phyloP scores from a whole-genome alignment of 2,888 invertebrate genomes.

The Gasteruption jaculator region DNA sequence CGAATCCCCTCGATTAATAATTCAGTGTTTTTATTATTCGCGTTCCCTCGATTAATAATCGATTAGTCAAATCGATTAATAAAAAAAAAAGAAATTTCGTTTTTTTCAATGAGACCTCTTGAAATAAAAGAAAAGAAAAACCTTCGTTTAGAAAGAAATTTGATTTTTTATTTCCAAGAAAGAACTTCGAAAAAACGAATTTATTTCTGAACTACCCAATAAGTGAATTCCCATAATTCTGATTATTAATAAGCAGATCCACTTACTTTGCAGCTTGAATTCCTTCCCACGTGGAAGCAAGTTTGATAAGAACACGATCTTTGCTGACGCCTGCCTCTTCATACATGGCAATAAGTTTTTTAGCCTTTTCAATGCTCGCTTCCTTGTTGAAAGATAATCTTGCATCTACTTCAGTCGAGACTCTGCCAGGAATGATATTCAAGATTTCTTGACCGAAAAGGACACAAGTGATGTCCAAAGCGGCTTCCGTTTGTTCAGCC shows the following conservation, averaged over 20 bases:
- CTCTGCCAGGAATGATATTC: conserved; percentile 94
- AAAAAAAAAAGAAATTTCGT: no score
- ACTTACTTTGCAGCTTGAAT: conserved; percentile 92
- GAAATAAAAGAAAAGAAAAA: no score
- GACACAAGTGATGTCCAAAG: conserved; percentile 92
- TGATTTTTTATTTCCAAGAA: no score
- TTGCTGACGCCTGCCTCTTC: conserved; percentile 84
- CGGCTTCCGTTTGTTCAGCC: conserved; percentile 73
- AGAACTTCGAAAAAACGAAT: no score
- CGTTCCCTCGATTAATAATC: no score
- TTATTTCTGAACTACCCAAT: no score
- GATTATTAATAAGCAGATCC: conserved; percentile 6
- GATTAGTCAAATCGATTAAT: no score
- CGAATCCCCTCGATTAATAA: no score
- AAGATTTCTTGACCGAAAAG: conserved; percentile 96
- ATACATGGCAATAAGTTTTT: conserved; percentile 83
- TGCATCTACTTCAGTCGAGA: conserved; percentile 95
- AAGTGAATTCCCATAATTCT: no score
- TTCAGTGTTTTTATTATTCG: no score
- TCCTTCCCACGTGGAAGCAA: conserved; percentile 99
- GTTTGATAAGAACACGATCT: conserved; percentile 92
- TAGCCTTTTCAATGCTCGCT: conserved; percentile 85
- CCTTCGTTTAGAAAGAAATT: no score
- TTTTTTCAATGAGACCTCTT: no score
- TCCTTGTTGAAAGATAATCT: conserved; percentile 93